Conservation (phyloP, 2,797 vertebrate genomes). For the Lepilemur ruficaudatus region DNA sequence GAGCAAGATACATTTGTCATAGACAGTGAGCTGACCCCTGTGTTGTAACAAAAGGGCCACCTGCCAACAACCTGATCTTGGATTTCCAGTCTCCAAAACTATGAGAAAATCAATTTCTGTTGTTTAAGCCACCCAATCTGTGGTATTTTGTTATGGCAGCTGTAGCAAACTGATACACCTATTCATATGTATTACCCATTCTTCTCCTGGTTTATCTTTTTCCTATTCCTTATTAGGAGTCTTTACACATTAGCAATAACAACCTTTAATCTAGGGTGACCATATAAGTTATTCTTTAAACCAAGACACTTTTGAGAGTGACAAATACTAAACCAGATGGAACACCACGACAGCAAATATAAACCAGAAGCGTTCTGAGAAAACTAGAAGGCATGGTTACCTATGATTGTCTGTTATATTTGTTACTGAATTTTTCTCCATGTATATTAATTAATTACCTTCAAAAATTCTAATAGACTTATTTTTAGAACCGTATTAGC, state of each 20-base stretch:
- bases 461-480: not conserved
- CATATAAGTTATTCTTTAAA: not conserved
- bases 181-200: not conserved
- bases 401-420: not conserved
- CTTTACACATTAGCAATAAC: not conserved
- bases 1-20: too few relatives aligned
- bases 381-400: not conserved
- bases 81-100: not conserved
- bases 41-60: too few relatives aligned
- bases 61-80: not conserved
- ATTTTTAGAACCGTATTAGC: not conserved
- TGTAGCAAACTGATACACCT: not conserved
- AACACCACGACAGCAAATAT: not conserved
- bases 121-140: not conserved
- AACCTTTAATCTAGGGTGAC: not conserved
- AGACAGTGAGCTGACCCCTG: too few relatives aligned
- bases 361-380: not conserved
- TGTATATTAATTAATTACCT: slow-evolving; percentile 26
- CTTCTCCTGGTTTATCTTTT: not conserved
- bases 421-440: slow-evolving; percentile 10
- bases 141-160: not conserved
- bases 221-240: not conserved
- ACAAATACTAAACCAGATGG: not conserved
- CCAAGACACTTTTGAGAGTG: not conserved
- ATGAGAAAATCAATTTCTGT: not conserved